These are phyloP conservation scores for Tetropium fuscum DNA, from an alignment of 2,888 invertebrate species.

Conservation along the genomic window DNA sequence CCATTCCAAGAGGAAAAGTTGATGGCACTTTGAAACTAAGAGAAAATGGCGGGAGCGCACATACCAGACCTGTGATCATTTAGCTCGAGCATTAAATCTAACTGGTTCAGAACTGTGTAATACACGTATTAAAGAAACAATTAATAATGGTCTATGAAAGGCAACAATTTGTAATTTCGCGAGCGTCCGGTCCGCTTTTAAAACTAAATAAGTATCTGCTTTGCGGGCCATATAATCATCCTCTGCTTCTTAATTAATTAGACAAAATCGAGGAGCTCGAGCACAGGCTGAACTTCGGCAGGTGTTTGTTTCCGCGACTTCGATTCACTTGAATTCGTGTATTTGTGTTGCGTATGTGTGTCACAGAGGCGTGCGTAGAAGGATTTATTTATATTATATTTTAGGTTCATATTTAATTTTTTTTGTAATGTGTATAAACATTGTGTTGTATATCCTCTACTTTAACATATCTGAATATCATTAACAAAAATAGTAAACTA, in stretches of 20 bases:
- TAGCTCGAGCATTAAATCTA: too few species aligned
- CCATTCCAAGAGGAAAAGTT: too few species aligned
- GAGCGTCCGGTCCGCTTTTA: constrained; percentile 6
- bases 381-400: not conserved
- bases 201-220: not conserved
- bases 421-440: too few species aligned
- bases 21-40: too few species aligned
- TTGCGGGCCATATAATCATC: constrained; percentile 16
- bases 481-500: too few species aligned
- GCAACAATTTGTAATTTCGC: constrained; percentile 2
- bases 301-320: constrained; percentile 20
- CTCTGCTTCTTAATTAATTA: constrained; percentile 31
- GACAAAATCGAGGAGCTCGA: constrained; percentile 30
- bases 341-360: not conserved
- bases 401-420: too few species aligned
- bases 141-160: not conserved
- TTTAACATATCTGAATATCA: too few species aligned
- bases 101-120: not conserved
- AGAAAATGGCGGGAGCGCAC: not conserved
- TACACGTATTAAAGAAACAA: constrained; percentile 7
- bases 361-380: constrained; percentile 7
- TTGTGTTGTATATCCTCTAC: too few species aligned
- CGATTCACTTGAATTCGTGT: constrained; percentile 13
- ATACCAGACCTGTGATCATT: too few species aligned
- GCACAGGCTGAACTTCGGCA: constrained; percentile 28